phyloP scores from a whole-genome alignment of 2,113 vertebrate genomes.

The Seriola dumerili region DNA sequence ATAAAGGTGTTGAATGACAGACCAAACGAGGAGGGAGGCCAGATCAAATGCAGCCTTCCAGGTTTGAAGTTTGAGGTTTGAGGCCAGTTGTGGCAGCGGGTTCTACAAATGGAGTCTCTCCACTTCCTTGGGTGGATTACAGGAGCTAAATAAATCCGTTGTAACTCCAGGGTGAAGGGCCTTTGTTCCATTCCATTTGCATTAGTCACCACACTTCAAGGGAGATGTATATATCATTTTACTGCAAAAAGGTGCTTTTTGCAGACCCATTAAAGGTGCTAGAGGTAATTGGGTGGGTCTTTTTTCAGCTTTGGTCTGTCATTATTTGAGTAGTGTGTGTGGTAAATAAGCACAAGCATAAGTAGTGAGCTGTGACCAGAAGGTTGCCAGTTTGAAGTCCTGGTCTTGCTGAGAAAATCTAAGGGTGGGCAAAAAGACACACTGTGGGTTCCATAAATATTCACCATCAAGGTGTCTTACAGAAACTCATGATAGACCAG shows the following conservation, averaged over 20 bases:
- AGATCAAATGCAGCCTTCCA: slow-evolving; percentile 51
- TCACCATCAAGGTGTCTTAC: neutral
- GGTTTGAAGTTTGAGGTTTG: slow-evolving; percentile 65
- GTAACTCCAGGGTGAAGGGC: slow-evolving; percentile 51
- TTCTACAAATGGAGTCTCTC: slow-evolving; percentile 42
- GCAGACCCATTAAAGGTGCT: slow-evolving; percentile 54
- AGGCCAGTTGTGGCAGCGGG: slow-evolving; percentile 44
- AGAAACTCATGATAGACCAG: neutral
- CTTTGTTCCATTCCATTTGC: slow-evolving; percentile 67
- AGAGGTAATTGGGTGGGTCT: slow-evolving; percentile 48
- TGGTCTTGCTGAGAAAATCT: slow-evolving; percentile 23
- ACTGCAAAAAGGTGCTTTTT: slow-evolving; percentile 59
- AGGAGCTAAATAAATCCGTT: slow-evolving; percentile 68
- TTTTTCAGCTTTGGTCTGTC: slow-evolving; percentile 57
- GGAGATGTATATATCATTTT: slow-evolving; percentile 52
- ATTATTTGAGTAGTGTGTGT: slow-evolving; percentile 68
- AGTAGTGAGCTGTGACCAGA: slow-evolving; percentile 12
- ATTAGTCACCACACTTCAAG: slow-evolving; percentile 61
- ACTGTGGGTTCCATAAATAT: neutral
- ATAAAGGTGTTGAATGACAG: slow-evolving; percentile 57
- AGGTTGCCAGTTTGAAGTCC: slow-evolving; percentile 28
- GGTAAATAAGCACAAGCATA: slow-evolving; percentile 34
- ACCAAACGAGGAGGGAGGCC: slow-evolving; percentile 28
- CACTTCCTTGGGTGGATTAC: slow-evolving; percentile 58
- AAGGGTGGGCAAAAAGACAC: neutral